Evolutionary conservation across 1,140 invertebrate species (phyloP).

Genomic region (Helicoverpa armigera): DNA sequence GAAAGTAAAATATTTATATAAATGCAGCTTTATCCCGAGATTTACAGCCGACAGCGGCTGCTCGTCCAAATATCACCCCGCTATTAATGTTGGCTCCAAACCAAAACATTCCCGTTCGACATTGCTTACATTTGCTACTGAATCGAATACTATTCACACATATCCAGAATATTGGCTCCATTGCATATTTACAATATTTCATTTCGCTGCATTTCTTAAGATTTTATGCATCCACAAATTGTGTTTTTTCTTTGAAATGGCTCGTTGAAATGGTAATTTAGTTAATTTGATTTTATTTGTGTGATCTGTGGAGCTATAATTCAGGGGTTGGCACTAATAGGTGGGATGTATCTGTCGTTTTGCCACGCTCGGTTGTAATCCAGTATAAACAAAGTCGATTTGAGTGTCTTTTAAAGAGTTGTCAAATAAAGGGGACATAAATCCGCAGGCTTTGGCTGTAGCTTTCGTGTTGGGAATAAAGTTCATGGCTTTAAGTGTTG

Average conservation of each 20-base stretch:
- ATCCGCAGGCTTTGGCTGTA: conserved; percentile 34
- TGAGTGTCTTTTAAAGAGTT: conserved; percentile 47
- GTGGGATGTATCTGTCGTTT: conserved; percentile 27
- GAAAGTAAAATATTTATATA: conserved; percentile 55
- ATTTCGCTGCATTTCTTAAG: not conserved
- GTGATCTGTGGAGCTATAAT: not conserved
- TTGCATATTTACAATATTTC: conserved; percentile 16
- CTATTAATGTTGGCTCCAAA: conserved; percentile 63
- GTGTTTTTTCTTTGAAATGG: not conserved
- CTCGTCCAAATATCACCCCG: conserved; percentile 55
- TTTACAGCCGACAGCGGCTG: conserved; percentile 59
- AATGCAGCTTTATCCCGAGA: conserved; percentile 58
- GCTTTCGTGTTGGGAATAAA: conserved; percentile 47
- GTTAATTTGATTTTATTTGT: not conserved
- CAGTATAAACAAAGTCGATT: conserved; percentile 32
- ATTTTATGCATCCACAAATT: not conserved
- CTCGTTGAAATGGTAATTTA: not conserved
- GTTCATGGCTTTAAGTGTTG: conserved; percentile 43
- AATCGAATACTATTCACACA: conserved; percentile 44
- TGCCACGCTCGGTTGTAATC: conserved; percentile 1
- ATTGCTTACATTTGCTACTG: conserved; percentile 54
- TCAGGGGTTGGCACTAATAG: conserved; percentile 7
- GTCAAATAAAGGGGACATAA: conserved; percentile 49
- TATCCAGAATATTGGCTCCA: conserved; percentile 28
- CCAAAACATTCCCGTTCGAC: conserved; percentile 60